Evolutionary conservation across 2,888 invertebrate genomes (phyloP).

Genomic region (Drosophila neonasuta): DNA sequence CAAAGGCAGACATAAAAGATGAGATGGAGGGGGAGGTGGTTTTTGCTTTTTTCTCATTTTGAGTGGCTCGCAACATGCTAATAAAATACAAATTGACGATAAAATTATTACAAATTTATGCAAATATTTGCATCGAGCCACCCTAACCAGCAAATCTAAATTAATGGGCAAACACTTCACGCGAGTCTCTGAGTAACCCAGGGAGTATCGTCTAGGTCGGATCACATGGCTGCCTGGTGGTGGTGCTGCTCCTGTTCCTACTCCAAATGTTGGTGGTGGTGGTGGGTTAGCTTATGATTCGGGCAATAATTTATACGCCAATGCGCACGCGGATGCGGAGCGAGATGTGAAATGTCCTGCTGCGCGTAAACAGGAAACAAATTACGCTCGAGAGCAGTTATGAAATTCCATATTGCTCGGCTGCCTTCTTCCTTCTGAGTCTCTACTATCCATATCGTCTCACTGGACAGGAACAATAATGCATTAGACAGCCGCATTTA

Average conservation of each 20-base stretch:
- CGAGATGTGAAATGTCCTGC: slow-evolving; percentile 64
- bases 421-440: slow-evolving; percentile 23
- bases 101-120: slow-evolving; percentile 81
- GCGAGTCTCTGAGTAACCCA: slow-evolving; percentile 18
- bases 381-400: slow-evolving; percentile 78
- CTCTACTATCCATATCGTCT: slow-evolving; percentile 34
- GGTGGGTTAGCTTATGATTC: slow-evolving; percentile 59
- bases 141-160: slow-evolving; percentile 54
- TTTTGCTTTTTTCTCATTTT: neutral
- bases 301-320: slow-evolving; percentile 76
- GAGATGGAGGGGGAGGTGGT: slow-evolving; percentile 23
- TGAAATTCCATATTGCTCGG: slow-evolving; percentile 70
- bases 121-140: slow-evolving; percentile 74
- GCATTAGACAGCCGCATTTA: slow-evolving; percentile 65
- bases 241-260: slow-evolving; percentile 53
- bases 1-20: slow-evolving; percentile 51
- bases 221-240: slow-evolving; percentile 46
- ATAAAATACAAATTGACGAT: slow-evolving; percentile 80
- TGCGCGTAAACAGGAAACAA: slow-evolving; percentile 80
- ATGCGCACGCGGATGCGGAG: slow-evolving; percentile 65
- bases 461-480: slow-evolving; percentile 73
- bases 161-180: slow-evolving; percentile 76
- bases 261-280: slow-evolving; percentile 37
- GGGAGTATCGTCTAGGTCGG: slow-evolving; percentile 23
- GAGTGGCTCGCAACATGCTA: slow-evolving; percentile 74